A percentile compares a stretch with the other conserved stretches of the same genome.
Evolutionary conservation across 2,888 invertebrate species (phyloP).

Genomic region (Drosophila sordidula): DNA sequence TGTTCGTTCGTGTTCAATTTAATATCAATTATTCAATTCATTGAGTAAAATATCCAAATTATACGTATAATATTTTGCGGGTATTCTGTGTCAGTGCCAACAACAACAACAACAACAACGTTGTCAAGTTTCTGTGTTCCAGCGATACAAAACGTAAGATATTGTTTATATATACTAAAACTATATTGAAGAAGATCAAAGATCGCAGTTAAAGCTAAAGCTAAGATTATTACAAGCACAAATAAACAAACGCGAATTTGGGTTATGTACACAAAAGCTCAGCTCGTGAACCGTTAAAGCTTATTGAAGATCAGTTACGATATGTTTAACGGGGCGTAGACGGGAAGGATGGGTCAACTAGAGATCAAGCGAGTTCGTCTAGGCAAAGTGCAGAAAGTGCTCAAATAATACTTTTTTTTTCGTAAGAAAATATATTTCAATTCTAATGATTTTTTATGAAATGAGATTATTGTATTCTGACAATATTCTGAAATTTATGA

Average conservation of each 20-base stretch:
- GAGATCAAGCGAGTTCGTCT: too few species aligned
- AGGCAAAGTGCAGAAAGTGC: too few species aligned
- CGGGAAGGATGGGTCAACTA: not conserved
- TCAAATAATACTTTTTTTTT: too few species aligned
- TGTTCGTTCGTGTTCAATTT: constrained; percentile 32
- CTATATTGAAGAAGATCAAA: constrained; percentile 8
- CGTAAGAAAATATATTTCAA: too few species aligned
- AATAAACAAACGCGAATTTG: constrained; percentile 4
- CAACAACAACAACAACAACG: not conserved
- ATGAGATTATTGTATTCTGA: too few species aligned
- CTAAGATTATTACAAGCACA: not conserved
- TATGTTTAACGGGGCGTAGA: constrained; percentile 1
- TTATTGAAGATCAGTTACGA: constrained; percentile 5
- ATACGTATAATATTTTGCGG: not conserved
- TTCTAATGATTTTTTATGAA: too few species aligned
- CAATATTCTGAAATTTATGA: too few species aligned
- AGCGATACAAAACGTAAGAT: constrained; percentile 22
- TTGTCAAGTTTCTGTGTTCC: not conserved
- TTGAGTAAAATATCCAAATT: constrained; percentile 11
- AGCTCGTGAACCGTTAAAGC: constrained; percentile 26
- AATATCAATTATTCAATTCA: constrained; percentile 25
- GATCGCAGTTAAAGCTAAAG: not conserved
- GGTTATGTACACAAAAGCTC: constrained; percentile 20
- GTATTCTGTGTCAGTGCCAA: constrained; percentile 39
- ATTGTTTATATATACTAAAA: not conserved